phyloP scores from a whole-genome alignment of 2,113 vertebrate species.

The Clarias macrocephalus region DNA sequence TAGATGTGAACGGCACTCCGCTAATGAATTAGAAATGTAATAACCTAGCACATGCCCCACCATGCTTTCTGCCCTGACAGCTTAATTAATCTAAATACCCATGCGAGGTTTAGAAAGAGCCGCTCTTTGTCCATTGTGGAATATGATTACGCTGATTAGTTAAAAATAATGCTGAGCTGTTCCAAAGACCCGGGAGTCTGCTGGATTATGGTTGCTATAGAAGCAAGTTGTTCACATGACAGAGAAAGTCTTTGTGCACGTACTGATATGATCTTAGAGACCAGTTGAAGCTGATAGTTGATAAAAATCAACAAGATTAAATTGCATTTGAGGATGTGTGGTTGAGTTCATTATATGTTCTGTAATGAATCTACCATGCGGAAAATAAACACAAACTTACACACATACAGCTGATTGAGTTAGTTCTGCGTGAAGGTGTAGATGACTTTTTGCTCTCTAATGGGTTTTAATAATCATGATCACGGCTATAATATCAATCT shows the following conservation, averaged over 20 bases:
- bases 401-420: not conserved
- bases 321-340: not conserved
- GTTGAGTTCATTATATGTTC: not conserved
- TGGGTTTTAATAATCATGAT: slow-evolving; percentile 27
- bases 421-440: slow-evolving; percentile 24
- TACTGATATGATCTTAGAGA: not conserved
- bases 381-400: not conserved
- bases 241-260: not conserved
- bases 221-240: not conserved
- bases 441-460: slow-evolving; percentile 25
- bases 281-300: not conserved
- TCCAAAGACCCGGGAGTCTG: not conserved
- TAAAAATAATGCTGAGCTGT: slow-evolving; percentile 19
- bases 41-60: slow-evolving; percentile 18
- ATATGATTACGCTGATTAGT: slow-evolving; percentile 38
- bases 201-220: not conserved
- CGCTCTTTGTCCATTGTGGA: not conserved
- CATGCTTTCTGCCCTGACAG: slow-evolving; percentile 16
- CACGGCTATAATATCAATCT: too few relatives aligned
- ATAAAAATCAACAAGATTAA: not conserved
- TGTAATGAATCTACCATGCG: not conserved
- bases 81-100: slow-evolving; percentile 41
- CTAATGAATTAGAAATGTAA: slow-evolving; percentile 22
- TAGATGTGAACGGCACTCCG: slow-evolving; percentile 18
- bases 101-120: slow-evolving; percentile 11